phyloP scores from a whole-genome alignment of 2,888 invertebrate species.

The Apocheima hispidaria region DNA sequence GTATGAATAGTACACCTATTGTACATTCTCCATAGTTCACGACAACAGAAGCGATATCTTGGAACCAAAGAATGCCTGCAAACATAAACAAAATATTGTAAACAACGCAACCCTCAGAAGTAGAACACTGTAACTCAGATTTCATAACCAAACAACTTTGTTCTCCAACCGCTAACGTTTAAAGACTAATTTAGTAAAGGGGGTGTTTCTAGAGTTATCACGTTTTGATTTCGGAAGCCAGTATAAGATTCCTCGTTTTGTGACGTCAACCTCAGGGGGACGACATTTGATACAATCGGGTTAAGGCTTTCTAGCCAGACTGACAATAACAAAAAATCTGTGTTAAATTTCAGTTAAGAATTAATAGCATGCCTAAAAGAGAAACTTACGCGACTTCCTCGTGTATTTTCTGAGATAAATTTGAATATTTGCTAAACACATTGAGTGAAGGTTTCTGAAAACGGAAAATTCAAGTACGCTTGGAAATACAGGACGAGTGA shows the following conservation, averaged over 20 bases:
- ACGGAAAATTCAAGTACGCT: background rate
- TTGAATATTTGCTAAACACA: background rate
- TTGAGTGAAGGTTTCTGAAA: background rate
- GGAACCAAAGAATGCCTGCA: conserved; percentile 56
- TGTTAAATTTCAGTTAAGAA: background rate
- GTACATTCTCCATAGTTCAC: conserved; percentile 10
- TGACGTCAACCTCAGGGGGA: background rate
- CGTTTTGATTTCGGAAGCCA: background rate
- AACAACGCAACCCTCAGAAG: conserved; percentile 40
- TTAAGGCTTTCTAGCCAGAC: background rate
- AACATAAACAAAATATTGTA: conserved; percentile 40
- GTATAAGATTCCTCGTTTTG: conserved; percentile 1
- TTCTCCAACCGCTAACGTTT: background rate
- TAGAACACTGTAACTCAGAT: background rate
- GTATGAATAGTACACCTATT: background rate
- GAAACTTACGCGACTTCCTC: background rate
- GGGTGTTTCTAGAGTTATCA: background rate
- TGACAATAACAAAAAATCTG: background rate
- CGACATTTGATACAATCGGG: conserved; percentile 11
- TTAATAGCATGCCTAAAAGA: background rate
- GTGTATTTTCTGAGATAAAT: background rate
- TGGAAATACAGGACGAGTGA: background rate
- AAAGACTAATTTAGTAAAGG: background rate
- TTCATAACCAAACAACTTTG: background rate
- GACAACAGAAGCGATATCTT: conserved; percentile 38